A percentile compares a stretch with the other conserved stretches of the same genome.
Evolutionary conservation across 2,113 vertebrate species (phyloP).

Genomic region (Naja naja): DNA sequence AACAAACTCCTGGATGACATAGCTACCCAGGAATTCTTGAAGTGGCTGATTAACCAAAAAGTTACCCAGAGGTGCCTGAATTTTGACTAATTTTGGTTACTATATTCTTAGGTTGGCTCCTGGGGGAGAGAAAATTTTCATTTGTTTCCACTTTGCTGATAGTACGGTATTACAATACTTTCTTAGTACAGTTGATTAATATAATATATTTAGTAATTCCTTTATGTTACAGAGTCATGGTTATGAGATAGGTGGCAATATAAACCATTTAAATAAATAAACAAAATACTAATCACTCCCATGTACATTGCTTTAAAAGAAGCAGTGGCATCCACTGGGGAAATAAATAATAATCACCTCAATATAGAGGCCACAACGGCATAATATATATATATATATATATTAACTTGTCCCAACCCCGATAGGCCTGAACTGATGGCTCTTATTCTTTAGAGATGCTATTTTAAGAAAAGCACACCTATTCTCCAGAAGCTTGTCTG

Average conservation of each 20-base stretch:
- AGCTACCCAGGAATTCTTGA: constrained; percentile 91
- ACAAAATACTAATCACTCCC: background rate
- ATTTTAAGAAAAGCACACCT: background rate
- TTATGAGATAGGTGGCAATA: background rate
- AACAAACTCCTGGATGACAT: constrained; percentile 91
- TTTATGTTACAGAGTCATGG: background rate
- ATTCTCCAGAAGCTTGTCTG: background rate
- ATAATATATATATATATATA: background rate
- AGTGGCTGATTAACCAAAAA: constrained; percentile 92
- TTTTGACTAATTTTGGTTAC: constrained; percentile 38
- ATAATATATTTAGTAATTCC: background rate
- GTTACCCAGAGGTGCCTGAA: constrained; percentile 76
- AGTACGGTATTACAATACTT: background rate
- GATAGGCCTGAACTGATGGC: background rate
- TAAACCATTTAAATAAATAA: background rate
- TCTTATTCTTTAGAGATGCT: background rate
- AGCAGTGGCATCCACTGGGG: background rate
- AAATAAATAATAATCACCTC: background rate
- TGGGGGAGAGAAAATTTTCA: background rate
- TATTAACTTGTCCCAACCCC: background rate
- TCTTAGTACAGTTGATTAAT: background rate
- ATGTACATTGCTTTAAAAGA: background rate
- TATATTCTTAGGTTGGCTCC: background rate
- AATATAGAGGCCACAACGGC: background rate
- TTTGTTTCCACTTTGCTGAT: background rate